Conservation (phyloP, 1,140 invertebrate species). For the Drosophila leontia region DNA sequence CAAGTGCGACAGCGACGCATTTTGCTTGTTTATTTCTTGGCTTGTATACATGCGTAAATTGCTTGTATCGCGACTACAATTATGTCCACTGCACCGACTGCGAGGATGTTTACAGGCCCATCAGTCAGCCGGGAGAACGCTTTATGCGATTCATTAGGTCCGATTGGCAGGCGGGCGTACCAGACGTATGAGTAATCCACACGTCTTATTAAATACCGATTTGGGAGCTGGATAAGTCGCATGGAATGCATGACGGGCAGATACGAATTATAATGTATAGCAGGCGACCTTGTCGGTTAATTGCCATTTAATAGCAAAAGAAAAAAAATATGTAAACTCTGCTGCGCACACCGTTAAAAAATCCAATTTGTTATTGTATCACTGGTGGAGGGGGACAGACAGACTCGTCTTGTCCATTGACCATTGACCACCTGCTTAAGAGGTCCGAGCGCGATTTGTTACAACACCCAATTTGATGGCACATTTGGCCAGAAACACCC, state of each 20-base stretch:
- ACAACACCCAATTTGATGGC: conserved; percentile 69
- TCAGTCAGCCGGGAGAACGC: conserved; percentile 40
- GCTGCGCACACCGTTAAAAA: conserved; percentile 4
- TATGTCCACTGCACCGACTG: conserved; percentile 39
- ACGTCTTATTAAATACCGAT: conserved; percentile 46
- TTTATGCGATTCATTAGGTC: conserved; percentile 50
- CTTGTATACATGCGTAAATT: conserved; percentile 30
- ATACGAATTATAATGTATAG: conserved; percentile 44
- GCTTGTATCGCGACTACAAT: conserved; percentile 57
- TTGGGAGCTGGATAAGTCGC: conserved; percentile 42
- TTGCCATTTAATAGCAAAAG: conserved; percentile 51
- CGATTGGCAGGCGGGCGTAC: conserved; percentile 18
- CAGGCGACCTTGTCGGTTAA: conserved; percentile 56
- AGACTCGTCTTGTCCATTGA: conserved; percentile 7
- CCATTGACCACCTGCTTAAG: conserved; percentile 47
- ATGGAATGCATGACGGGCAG: conserved; percentile 25
- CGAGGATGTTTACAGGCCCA: conserved; percentile 72
- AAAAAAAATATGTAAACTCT: conserved; percentile 29
- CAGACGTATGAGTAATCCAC: conserved; percentile 41
- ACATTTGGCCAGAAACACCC: conserved; percentile 75
- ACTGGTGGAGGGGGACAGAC: background rate
- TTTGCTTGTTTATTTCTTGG: conserved; percentile 44
- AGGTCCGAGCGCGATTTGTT: conserved; percentile 65
- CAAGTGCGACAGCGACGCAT: conserved; percentile 63
- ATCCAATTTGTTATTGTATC: conserved; percentile 14